phyloP scores from a whole-genome alignment of 2,888 invertebrate genomes.

The Litoditis marina region DNA sequence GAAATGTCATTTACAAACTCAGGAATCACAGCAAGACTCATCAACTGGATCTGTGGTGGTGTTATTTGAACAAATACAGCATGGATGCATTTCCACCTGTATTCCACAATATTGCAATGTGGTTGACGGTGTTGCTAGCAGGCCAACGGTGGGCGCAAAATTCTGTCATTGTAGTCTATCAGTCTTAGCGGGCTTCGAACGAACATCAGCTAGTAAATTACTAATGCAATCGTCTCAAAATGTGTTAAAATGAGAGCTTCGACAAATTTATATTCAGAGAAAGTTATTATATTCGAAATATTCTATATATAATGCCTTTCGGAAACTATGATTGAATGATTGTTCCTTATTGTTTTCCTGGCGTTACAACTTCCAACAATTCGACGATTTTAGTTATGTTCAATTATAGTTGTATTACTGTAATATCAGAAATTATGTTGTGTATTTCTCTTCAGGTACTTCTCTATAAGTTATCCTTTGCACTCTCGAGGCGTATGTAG shows the following conservation, averaged over 20 bases:
- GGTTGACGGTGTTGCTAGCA: constrained; percentile 85
- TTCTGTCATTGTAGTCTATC: no score
- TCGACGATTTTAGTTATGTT: no score
- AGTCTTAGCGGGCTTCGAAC: no score
- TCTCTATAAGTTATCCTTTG: constrained; percentile 89
- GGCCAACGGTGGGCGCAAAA: constrained; percentile 79
- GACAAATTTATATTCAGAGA: no score
- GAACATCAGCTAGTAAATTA: no score
- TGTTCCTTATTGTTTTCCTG: no score
- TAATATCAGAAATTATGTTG: no score
- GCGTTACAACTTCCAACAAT: no score
- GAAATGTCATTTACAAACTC: background rate
- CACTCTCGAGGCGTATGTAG: constrained; percentile 77
- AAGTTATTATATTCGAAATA: no score
- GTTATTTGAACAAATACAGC: constrained; percentile 57
- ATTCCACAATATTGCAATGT: constrained; percentile 90
- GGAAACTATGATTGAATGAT: no score
- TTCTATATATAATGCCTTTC: no score
- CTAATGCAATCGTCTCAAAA: background rate
- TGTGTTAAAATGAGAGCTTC: background rate
- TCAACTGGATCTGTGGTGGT: constrained; percentile 55
- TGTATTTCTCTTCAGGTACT: constrained; percentile 69
- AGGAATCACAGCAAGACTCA: constrained; percentile 43
- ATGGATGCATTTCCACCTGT: constrained; percentile 68
- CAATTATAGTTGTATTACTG: no score